Evolutionary conservation across 1,140 invertebrate species (phyloP), one percentile per base, ranked within the genome.

Genomic region (Musca vetustissima): DNA sequence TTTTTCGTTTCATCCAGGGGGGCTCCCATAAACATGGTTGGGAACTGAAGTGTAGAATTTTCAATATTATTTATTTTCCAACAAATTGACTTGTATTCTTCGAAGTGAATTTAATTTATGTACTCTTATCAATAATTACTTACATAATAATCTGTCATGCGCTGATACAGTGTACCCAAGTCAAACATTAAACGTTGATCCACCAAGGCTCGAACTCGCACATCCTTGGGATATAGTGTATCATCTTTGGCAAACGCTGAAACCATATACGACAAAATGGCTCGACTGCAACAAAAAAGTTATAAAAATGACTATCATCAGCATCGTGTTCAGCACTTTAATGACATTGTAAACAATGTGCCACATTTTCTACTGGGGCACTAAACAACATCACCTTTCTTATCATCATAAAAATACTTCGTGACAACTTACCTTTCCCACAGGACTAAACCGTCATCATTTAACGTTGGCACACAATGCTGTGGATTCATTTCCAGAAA

Each of bases 161-260:
- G 81, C 57, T 83, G 77, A 73, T 86, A 91, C 0, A 93, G 81
- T 1, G 86, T 89, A 14, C 89, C 88, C 15, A 89, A 82, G 76
- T 93, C 91, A 72, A 93, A 94, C 68, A 91, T 86, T 0, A 94
- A 79, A 9, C 89, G 84, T 69, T 89, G 86, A 76, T 93, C 89
- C 1, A 94, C 88, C 13, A 91, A 21, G 1, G 91, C 92, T 61
- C 91, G 81, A 14, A 83, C 83, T 9, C 85, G 83, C 0, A 89
- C 85, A 71, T 90, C 88, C 52, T 86, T 88, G 0, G 92, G 92
- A 78, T 92, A 91, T 0, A 93, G 76, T 2, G 85, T 75, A 68
- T 84, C 84, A 64, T 89, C 87, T 66, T 88, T 88, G 0, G 86
- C 89, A 71, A 93, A 94, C 48, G 89, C 85, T 64, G 89, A 88